Conservation (phyloP, 2,888 invertebrate genomes). For the Gerris lacustris region DNA sequence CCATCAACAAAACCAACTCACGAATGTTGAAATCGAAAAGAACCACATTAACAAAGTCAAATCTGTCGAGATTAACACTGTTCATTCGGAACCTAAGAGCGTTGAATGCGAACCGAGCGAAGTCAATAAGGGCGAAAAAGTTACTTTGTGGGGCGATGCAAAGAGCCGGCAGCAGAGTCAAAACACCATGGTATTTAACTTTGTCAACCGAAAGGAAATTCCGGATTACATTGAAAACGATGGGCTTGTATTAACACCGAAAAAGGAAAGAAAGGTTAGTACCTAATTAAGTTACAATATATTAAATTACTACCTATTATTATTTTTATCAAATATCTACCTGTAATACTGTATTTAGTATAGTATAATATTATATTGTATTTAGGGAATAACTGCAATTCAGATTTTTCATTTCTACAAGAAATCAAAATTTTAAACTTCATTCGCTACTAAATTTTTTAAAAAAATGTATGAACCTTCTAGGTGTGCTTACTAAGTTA, state of each 20-base stretch:
- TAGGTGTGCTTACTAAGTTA: too few species aligned
- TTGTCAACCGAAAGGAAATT: slow-evolving; percentile 69
- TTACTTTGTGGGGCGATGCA: slow-evolving; percentile 35
- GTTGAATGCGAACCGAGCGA: slow-evolving; percentile 6
- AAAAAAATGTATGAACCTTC: too few species aligned
- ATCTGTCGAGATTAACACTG: slow-evolving; percentile 38
- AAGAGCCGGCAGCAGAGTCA: slow-evolving; percentile 45
- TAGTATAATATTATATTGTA: too few species aligned
- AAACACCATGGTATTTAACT: slow-evolving; percentile 74
- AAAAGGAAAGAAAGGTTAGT: slow-evolving; percentile 60
- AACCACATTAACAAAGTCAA: slow-evolving; percentile 55
- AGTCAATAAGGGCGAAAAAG: slow-evolving; percentile 16
- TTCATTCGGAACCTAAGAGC: slow-evolving; percentile 9
- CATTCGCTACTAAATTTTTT: too few species aligned
- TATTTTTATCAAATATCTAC: too few species aligned
- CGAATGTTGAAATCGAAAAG: slow-evolving; percentile 53
- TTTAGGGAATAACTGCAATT: too few species aligned
- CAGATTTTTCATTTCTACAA: too few species aligned
- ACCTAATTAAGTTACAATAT: too few species aligned
- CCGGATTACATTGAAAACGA: slow-evolving; percentile 88
- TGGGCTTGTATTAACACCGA: slow-evolving; percentile 57
- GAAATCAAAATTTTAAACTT: too few species aligned
- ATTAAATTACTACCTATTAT: too few species aligned
- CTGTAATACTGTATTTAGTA: too few species aligned
- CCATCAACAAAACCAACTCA: slow-evolving; percentile 38